Evolutionary conservation across 2,113 vertebrate genomes (phyloP), one percentile per base, ranked within the genome.

Genomic region (Lota lota): DNA sequence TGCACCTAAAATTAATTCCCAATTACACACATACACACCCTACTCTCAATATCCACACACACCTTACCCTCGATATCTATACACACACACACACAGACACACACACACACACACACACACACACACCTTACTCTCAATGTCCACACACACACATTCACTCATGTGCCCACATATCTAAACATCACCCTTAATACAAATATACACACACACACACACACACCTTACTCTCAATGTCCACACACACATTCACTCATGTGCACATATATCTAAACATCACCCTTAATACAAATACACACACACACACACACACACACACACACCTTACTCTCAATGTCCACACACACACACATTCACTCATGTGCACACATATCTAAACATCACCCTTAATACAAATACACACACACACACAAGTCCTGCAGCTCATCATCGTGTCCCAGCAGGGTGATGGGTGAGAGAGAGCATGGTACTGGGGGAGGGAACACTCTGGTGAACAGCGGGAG

Each of bases 381-480:
- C 28, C 28, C 28, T 33, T 6, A 33, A 33, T 6, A 47, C 28
- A 12, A 51, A 68, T 74, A 0, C 57, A 0, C 61, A 67, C 57
- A 68, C 28, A 59, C 59, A 76, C 67, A 64, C 19, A 64, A 18
- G 7, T 47, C 40, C 12, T 72, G 56, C 69, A 76, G 76, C 66
- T 83, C 22, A 18, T 85, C 78, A 83, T 78, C 75, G 73, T 63
- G 2, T 47, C 40, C 40, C 12, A 33, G 28, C 28, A 33, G 28
- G 28, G 2, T 33, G 28, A 33, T 6, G 28, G 77, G 68, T 64
- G 81, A 85, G 79, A 64, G 50, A 66, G 74, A 72, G 74, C 72
- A 40, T 47, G 40, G 56, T 81, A 76, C 77, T 78, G 54, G 10
- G 56, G 76, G 83, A 85, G 56, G 76, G 83, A 85, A 68, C 62